phyloP scores from a whole-genome alignment of 2,888 invertebrate species.

The Choristoneura rosaceana region DNA sequence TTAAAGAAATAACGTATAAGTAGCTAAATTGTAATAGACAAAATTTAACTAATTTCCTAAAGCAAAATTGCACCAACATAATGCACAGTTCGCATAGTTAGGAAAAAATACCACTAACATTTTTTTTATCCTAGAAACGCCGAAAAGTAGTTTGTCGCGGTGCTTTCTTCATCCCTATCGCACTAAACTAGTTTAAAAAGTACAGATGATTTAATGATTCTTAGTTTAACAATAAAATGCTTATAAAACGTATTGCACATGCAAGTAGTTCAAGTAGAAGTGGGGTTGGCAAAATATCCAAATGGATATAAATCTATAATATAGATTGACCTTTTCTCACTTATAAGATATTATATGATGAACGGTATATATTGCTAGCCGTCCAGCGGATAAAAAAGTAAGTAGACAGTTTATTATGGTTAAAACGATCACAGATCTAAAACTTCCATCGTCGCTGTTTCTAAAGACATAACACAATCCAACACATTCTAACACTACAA shows the following conservation, averaged over 20 bases:
- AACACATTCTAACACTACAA: conserved; percentile 9
- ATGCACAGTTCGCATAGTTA: conserved; percentile 53
- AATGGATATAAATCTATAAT: no score
- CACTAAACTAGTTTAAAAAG: background rate
- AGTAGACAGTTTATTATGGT: conserved; percentile 35
- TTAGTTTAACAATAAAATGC: conserved; percentile 28
- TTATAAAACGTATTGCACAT: conserved; percentile 38
- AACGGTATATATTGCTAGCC: background rate
- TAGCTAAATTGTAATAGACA: conserved; percentile 5
- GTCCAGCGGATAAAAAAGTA: conserved; percentile 31
- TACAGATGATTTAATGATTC: background rate
- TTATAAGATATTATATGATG: background rate
- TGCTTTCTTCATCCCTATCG: background rate
- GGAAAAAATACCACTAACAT: conserved; percentile 18
- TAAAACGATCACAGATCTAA: conserved; percentile 42
- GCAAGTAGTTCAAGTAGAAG: conserved; percentile 20
- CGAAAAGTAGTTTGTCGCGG: background rate
- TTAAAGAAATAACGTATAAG: conserved; percentile 1
- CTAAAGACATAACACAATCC: conserved; percentile 1
- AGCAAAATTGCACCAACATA: conserved; percentile 61
- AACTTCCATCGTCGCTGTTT: conserved; percentile 5
- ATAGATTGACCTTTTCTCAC: background rate
- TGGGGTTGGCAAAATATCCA: conserved; percentile 4
- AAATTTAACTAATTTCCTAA: conserved; percentile 24
- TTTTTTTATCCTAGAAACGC: background rate